These are phyloP conservation scores for Sterna hirundo DNA, from an alignment of 2,113 vertebrate species.

Conservation along the genomic window DNA sequence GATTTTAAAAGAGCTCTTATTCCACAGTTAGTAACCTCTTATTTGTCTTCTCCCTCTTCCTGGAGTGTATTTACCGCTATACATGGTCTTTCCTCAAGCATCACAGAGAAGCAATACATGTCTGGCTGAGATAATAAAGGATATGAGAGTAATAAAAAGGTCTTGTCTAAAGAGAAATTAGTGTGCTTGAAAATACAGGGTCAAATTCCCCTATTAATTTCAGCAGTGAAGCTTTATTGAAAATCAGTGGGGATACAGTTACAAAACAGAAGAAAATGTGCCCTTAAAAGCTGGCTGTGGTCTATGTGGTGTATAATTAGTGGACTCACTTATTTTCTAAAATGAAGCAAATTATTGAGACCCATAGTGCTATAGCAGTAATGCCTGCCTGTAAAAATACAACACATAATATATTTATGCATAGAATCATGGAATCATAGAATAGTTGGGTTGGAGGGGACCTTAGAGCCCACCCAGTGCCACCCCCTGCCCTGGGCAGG, in stretches of 20 bases:
- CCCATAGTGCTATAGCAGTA: not conserved
- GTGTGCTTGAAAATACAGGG: not conserved
- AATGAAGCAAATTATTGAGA: not conserved
- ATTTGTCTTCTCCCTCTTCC: not conserved
- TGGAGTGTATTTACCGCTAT: not conserved
- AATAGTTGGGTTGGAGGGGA: not conserved
- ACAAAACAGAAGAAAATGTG: not conserved
- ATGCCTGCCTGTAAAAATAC: not conserved
- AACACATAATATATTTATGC: not conserved
- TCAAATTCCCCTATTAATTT: slow-evolving; percentile 7
- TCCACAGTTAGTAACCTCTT: not conserved
- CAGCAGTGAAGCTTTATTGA: not conserved
- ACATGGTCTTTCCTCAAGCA: not conserved
- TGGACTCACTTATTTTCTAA: not conserved
- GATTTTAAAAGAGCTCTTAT: slow-evolving; percentile 1
- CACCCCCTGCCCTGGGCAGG: not conserved
- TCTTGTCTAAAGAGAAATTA: slow-evolving; percentile 10
- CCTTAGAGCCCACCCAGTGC: not conserved
- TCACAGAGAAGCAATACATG: not conserved
- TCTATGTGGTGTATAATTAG: rapidly evolving
- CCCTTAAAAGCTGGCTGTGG: not conserved
- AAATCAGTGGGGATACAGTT: not conserved
- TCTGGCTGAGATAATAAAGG: not conserved
- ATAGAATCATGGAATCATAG: not conserved
- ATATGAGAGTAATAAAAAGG: not conserved